Evolutionary conservation across 2,113 vertebrate species (phyloP).

Genomic region (Xenopus borealis): DNA sequence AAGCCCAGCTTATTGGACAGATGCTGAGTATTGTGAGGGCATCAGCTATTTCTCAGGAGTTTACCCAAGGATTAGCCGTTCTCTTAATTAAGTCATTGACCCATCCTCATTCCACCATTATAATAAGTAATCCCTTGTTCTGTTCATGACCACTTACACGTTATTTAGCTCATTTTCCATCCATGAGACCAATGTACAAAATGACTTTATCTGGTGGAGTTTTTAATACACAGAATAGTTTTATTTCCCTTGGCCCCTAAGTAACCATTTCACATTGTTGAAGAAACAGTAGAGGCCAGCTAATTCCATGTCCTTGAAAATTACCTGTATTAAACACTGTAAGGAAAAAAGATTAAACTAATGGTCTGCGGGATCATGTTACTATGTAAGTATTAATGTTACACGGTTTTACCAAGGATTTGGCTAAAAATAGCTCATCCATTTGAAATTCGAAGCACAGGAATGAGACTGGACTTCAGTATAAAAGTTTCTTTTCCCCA

Average conservation of each 20-base stretch:
- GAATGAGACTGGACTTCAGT: no score
- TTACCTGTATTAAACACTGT: conserved; percentile 24
- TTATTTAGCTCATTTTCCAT: conserved; percentile 45
- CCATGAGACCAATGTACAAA: conserved; percentile 15
- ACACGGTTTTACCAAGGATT: conserved; percentile 11
- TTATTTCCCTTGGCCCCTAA: conserved; percentile 12
- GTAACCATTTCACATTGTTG: conserved; percentile 31
- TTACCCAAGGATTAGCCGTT: no score
- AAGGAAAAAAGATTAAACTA: conserved; percentile 30
- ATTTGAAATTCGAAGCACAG: background rate
- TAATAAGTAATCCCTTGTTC: no score
- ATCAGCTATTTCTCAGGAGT: no score
- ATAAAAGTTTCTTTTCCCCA: no score
- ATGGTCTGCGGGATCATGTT: conserved; percentile 14
- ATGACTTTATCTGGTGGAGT: conserved; percentile 48
- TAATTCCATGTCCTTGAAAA: conserved; percentile 39
- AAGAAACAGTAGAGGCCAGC: conserved; percentile 15
- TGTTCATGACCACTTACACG: background rate
- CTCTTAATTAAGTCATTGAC: no score
- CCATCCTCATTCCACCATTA: no score
- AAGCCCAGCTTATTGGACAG: no score
- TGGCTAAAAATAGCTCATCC: conserved; percentile 4
- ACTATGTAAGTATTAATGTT: conserved; percentile 4
- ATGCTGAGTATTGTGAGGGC: no score
- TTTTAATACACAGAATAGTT: conserved; percentile 6